Evolutionary conservation across 2,797 vertebrate species (phyloP).

Genomic region (Myotis planiceps): DNA sequence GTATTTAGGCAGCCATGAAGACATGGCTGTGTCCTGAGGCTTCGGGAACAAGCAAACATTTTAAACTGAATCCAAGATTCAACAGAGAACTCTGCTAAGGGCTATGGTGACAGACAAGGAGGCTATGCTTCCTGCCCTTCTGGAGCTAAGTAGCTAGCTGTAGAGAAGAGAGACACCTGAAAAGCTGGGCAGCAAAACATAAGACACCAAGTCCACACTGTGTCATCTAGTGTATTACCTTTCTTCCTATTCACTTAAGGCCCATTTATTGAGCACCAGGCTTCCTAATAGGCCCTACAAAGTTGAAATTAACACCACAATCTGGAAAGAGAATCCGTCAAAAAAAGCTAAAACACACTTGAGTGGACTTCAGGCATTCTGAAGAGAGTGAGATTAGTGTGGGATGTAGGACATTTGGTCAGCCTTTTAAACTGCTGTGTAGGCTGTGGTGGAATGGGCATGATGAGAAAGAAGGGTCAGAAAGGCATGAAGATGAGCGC

Average conservation of each 20-base stretch:
- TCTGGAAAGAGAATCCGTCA: not conserved
- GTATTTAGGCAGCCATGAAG: not conserved
- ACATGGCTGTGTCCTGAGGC: not conserved
- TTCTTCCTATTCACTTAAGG: not conserved
- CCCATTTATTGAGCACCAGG: not conserved
- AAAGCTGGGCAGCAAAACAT: not conserved
- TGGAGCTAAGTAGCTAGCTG: not conserved
- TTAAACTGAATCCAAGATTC: conserved; percentile 5
- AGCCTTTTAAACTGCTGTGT: not conserved
- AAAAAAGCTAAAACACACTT: not conserved
- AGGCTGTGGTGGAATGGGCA: not conserved
- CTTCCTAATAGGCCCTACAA: not conserved
- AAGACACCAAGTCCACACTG: not conserved
- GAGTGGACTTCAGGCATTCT: not conserved
- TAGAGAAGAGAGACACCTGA: not conserved
- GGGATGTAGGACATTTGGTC: not conserved
- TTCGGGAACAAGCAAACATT: not conserved
- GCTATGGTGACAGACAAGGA: fast-evolving
- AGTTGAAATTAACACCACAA: not conserved
- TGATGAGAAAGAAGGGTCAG: not conserved
- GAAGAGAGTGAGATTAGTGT: not conserved
- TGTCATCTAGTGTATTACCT: not conserved
- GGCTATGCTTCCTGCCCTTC: not conserved
- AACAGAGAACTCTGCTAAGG: not conserved
- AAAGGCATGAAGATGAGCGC: too few relatives aligned